These are phyloP conservation scores for Carabus problematicus DNA, from an alignment of 2,888 invertebrate genomes.

Conservation along the genomic window DNA sequence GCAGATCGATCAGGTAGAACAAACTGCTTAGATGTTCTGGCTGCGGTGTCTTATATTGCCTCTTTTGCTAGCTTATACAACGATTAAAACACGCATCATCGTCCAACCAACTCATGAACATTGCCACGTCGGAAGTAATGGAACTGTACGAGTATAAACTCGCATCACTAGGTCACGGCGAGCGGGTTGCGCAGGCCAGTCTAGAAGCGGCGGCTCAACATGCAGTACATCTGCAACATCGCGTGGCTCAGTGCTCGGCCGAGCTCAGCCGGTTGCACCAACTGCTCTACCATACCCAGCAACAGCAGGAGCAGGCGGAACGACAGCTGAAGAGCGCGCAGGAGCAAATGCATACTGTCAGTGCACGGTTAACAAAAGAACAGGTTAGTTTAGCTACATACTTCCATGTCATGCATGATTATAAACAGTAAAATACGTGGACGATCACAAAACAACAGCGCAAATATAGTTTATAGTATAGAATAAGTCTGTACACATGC, in stretches of 20 bases:
- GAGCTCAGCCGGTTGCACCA: conserved; percentile 62
- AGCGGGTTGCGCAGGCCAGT: conserved; percentile 61
- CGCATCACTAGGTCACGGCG: conserved; percentile 63
- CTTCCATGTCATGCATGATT: not conserved
- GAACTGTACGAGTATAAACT: conserved; percentile 76
- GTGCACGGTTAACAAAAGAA: conserved; percentile 28
- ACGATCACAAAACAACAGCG: too few relatives aligned
- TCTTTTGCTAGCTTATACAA: conserved; percentile 46
- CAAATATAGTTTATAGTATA: too few relatives aligned
- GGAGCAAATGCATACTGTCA: conserved; percentile 46
- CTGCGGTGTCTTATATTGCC: too few relatives aligned
- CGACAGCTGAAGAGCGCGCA: conserved; percentile 51
- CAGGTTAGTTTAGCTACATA: conserved; percentile 7
- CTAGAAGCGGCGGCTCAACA: conserved; percentile 63
- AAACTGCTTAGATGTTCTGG: too few relatives aligned
- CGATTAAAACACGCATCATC: conserved; percentile 22
- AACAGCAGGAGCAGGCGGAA: conserved; percentile 59
- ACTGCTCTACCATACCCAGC: conserved; percentile 61
- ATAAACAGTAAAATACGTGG: too few relatives aligned
- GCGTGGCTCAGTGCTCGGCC: conserved; percentile 60
- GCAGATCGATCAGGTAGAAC: conserved; percentile 50
- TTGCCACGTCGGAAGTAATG: conserved; percentile 73
- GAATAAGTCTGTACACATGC: not conserved
- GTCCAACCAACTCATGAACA: conserved; percentile 42
- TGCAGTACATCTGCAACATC: conserved; percentile 62